Conservation (phyloP, 1,140 invertebrate genomes). For the Teleogryllus occipitalis region DNA sequence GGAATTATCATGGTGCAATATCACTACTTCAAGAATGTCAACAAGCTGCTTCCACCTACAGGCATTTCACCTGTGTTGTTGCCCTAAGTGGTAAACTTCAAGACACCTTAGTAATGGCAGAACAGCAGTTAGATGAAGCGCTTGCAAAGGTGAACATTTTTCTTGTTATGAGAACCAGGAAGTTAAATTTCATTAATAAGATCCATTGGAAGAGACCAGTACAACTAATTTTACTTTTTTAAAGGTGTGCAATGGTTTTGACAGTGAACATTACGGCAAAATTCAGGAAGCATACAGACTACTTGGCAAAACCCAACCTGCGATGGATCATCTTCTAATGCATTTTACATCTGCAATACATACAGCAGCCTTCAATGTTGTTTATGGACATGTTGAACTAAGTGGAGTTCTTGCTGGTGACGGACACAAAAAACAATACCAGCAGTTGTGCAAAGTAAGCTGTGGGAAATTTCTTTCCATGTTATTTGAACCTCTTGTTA, state of each 20-base stretch:
- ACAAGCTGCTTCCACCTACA: conserved; percentile 68
- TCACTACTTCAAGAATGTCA: conserved; percentile 80
- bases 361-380: conserved; percentile 70
- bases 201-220: neutral
- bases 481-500: too few relatives aligned
- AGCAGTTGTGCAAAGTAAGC: conserved; percentile 52
- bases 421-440: conserved; percentile 16
- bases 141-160: conserved; percentile 55
- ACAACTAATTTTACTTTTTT: neutral
- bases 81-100: conserved; percentile 79
- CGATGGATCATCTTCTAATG: conserved; percentile 91
- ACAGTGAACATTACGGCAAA: conserved; percentile 61
- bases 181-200: neutral
- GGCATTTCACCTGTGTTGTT: conserved; percentile 77
- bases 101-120: conserved; percentile 84
- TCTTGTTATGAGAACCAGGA: neutral
- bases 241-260: conserved; percentile 61
- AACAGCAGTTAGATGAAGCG: conserved; percentile 83
- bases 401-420: neutral
- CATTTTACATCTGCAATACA: conserved; percentile 92
- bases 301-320: conserved; percentile 77
- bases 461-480: too few relatives aligned
- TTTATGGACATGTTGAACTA: conserved; percentile 62
- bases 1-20: conserved; percentile 85
- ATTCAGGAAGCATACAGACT: conserved; percentile 78